Base-by-base conservation (phyloP, 2,797 vertebrate genomes). In the Sebastes goodei region DNA sequence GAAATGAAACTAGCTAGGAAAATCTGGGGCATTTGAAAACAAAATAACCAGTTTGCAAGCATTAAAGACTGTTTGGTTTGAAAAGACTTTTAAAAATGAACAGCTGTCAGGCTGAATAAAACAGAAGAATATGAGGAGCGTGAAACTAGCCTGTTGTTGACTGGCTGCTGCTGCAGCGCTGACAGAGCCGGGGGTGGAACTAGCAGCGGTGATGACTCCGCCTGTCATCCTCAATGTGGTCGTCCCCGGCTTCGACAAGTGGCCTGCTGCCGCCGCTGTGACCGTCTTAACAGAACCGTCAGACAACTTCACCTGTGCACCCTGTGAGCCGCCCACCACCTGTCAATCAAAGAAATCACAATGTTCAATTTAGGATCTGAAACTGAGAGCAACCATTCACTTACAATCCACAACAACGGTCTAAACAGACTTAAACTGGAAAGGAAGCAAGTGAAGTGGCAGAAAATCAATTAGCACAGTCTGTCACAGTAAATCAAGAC, bases 141-240 rank as follows among this genome's bases (percentile, higher is more conserved):
- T 49, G 9, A 62, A 72, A 90, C 90, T 90, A 1, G 94, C 97
- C 96, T 98, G 97, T 81, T 97, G 97, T 62, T 94, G 89, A 83
- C 93, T 87, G 57, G 95, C 93, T 68, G 84, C 79, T 0, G 95
- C 72, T 23, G 74, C 95, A 4, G 96, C 80, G 20, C 96, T 78
- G 88, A 77, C 63, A 8, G 96, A 57, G 1, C 96, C 82, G 49
- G 96, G 93, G 71, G 96, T 94, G 82, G 97, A 93, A 86, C 93
- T 96, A 32, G 97, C 92, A 0, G 98, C 92, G 3, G 98, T 99
- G 94, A 99, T 99, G 72, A 99, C 96, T 7, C 98, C 98, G 8
- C 98, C 98, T 0, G 98, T 96, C 59, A 99, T 97, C 85, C 98
- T 96, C 78, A 99, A 89, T 74, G 98, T 96, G 7, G 98, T 99